These are phyloP conservation scores for Erpobdella octoculata DNA, from an alignment of 2,888 invertebrate species.

Conservation along the genomic window DNA sequence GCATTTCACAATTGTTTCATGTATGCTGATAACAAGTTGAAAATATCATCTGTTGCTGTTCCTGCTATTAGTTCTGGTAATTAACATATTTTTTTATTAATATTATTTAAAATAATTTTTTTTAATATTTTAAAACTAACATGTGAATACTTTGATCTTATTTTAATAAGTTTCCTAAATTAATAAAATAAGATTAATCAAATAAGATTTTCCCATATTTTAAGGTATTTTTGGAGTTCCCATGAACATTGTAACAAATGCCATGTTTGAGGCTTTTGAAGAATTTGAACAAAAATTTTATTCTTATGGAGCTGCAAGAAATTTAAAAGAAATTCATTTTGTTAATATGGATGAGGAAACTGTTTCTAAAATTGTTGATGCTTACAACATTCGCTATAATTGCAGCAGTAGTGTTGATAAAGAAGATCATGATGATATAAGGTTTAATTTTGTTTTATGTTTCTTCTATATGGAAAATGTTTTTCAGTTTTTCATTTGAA, in stretches of 20 bases:
- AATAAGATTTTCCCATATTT: neutral
- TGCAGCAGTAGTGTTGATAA: neutral
- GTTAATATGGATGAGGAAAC: slow-evolving; percentile 10
- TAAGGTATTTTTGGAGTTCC: slow-evolving; percentile 8
- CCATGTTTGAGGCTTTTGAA: neutral
- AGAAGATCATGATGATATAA: too few species aligned
- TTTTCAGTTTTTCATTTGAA: too few species aligned
- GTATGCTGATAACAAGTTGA: neutral
- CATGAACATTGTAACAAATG: neutral
- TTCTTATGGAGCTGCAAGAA: neutral
- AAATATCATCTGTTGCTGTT: neutral
- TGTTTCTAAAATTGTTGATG: neutral
- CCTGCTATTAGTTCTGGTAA: slow-evolving; percentile 14
- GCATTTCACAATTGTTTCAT: slow-evolving; percentile 12
- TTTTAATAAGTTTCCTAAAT: neutral
- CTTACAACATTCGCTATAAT: neutral
- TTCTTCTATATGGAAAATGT: too few species aligned
- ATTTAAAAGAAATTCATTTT: slow-evolving; percentile 16
- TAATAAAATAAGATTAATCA: neutral
- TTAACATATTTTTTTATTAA: neutral
- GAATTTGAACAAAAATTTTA: neutral
- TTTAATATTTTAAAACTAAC: neutral
- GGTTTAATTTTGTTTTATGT: too few species aligned
- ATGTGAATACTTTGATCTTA: neutral
- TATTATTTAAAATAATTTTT: neutral